Evolutionary conservation across 2,113 vertebrate species (phyloP), one percentile per base, ranked within the genome.

Genomic region (Rhinoderma darwinii): DNA sequence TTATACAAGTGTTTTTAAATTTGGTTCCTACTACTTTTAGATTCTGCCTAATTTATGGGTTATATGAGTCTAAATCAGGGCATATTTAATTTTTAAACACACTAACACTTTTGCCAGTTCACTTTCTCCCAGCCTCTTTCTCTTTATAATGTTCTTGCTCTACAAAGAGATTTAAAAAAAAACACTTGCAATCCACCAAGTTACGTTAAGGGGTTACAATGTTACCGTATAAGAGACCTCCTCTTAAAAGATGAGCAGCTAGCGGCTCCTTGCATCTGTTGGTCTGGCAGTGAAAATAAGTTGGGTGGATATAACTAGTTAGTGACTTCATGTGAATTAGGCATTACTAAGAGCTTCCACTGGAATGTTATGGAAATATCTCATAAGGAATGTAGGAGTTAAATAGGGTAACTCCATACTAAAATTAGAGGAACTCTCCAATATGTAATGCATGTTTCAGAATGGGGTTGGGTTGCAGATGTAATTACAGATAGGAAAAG

Each of bases 281-380:
- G 25, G 78, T 43, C 56, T 81, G 78, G 56, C 51, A 43, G 56
- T 43, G 56, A 61, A 14, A 47, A 81, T 7, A 80, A 17, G 54
- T 75, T 75, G 72, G 47, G 30, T 72, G 77, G 47, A 56, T 81
- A 81, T 59, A 86, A 86, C 56, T 80, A 50, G 35, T 73, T 37
- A 32, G 66, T 86, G 84, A 79, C 75, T 72, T 86, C 47, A 80
- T 73, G 32, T 56, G 50, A 35, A 82, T 43, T 59, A 41, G 43
- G 68, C 54, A 61, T 80, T 87, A 74, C 51, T n/a, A 61, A 74
- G 35, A 74, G 68, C 68, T 72, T 87, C 68, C 59, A 73, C 47
- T 61, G 68, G 43, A 74, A 75, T 87, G 68, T 75, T 63, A 82
- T 27, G 66, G 56, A 85, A 84, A 75, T 79, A 82, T 87, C 59